Base-by-base conservation (phyloP, 2,888 invertebrate genomes). In the Colletes collaris region DNA sequence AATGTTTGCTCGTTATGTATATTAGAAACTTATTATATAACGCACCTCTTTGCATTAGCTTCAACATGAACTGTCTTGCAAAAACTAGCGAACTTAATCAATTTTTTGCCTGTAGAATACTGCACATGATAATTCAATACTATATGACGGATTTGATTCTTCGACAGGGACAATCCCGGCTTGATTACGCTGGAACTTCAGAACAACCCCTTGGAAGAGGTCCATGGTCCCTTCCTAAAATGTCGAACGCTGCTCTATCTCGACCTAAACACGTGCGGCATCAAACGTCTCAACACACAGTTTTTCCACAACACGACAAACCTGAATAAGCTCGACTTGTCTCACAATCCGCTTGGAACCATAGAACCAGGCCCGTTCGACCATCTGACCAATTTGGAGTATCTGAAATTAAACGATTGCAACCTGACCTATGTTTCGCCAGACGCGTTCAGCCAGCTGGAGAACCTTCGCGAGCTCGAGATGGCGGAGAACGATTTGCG, bases 141-240 rank as follows among this genome's bases (percentile, higher is more conserved):
- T 27, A 27, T 2, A 27, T 27, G 27, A 27, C 49, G 37, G 7
- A 37, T 16, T 69, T 55, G 7, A 72, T 70, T 37, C 19, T 84
- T 77, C 52, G 69, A 83, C 95, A 96, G 96, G 87, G 96, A 96
- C 90, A 95, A 95, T 63, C 95, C 95, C 5, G 96, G 96, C 19
- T 93, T 96, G 68, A 94, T 96, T 70, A 95, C 96, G 72, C 93
- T 96, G 85, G 96, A 96, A 89, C 93, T 96, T 5, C 96, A 96
- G 90, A 95, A 95, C 87, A 96, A 96, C 90, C 96, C 95, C 0
- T 91, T 96, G 80, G 93, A 93, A 72, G 91, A 93, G 68, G 94
- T 96, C 3, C 94, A 95, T n/a, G 96, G 95, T 4, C 94, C 95
- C 3, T 96, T 96, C 88, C 91, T 96, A 40, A 94, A 95, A 71